Evolutionary conservation across 2,113 vertebrate species (phyloP).

Genomic region (Hassar affinis): DNA sequence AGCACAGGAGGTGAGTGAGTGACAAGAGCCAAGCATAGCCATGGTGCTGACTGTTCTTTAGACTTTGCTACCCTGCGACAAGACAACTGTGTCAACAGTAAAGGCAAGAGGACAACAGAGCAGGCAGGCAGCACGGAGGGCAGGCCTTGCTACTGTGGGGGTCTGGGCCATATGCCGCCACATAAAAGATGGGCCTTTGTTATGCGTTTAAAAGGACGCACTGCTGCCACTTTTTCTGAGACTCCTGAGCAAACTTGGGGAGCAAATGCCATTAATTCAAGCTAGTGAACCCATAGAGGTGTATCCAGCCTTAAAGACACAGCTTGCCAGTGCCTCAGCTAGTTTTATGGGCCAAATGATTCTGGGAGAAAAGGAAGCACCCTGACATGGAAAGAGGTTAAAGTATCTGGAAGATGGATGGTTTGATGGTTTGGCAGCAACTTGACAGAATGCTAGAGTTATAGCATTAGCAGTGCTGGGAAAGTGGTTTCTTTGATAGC

Average conservation of each 20-base stretch:
- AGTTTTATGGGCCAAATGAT: constrained; percentile 53
- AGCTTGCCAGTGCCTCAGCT: constrained; percentile 47
- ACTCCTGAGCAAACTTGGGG: constrained; percentile 53
- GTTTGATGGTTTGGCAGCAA: constrained; percentile 40
- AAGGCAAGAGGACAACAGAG: constrained; percentile 43
- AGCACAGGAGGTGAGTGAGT: constrained; percentile 30
- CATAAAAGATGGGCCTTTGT: constrained; percentile 59
- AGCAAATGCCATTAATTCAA: constrained; percentile 61
- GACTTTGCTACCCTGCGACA: constrained; percentile 37
- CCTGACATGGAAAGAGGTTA: constrained; percentile 22
- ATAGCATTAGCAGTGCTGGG: not conserved
- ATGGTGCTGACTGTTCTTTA: constrained; percentile 21
- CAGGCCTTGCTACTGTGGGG: constrained; percentile 51
- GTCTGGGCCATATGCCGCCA: constrained; percentile 56
- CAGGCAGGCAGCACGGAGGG: constrained; percentile 46
- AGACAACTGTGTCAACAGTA: constrained; percentile 52
- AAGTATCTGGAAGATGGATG: constrained; percentile 38
- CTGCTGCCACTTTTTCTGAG: constrained; percentile 54
- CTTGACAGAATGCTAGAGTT: not conserved
- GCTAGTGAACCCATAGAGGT: constrained; percentile 60
- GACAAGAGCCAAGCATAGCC: constrained; percentile 27
- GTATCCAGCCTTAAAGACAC: constrained; percentile 59
- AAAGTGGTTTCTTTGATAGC: not conserved
- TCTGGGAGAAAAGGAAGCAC: constrained; percentile 38
- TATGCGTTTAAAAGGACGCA: constrained; percentile 58